A percentile compares a stretch with the other conserved stretches of the same genome.
Conservation (phyloP, 1,140 invertebrate species). For the Archegozetes longisetosus region DNA sequence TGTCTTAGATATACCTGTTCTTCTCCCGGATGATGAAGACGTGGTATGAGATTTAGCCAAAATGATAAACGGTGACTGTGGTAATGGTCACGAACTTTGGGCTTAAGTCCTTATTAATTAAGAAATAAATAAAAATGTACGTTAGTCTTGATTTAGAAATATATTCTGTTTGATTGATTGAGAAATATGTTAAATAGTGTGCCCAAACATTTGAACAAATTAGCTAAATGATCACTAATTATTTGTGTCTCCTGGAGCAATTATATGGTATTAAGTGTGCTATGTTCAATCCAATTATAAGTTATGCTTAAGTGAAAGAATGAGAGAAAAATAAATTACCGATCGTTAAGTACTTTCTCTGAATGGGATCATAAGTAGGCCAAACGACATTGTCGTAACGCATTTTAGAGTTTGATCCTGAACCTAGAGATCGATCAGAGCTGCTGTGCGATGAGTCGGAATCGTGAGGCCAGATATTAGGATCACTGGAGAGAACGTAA, state of each 20-base stretch:
- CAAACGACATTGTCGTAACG: slow-evolving; percentile 35
- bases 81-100: slow-evolving; percentile 63
- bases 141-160: no score
- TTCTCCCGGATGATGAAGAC: slow-evolving; percentile 41
- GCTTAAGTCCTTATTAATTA: slow-evolving; percentile 59
- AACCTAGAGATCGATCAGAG: slow-evolving; percentile 20
- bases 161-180: no score
- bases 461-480: background rate
- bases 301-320: no score
- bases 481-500: background rate
- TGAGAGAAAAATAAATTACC: slow-evolving; percentile 39
- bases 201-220: no score
- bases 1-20: slow-evolving; percentile 53
- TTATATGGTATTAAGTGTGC: no score
- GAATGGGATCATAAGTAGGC: slow-evolving; percentile 74
- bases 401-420: slow-evolving; percentile 1
- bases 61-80: slow-evolving; percentile 77
- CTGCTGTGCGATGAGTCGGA: background rate
- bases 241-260: no score
- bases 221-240: no score
- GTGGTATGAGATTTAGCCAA: slow-evolving; percentile 76
- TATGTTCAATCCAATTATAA: no score
- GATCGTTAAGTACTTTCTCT: slow-evolving; percentile 68
- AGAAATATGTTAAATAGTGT: no score
- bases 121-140: no score